Evolutionary conservation across 2,888 invertebrate genomes (phyloP).

Genomic region (Phoenoteleia sp.): DNA sequence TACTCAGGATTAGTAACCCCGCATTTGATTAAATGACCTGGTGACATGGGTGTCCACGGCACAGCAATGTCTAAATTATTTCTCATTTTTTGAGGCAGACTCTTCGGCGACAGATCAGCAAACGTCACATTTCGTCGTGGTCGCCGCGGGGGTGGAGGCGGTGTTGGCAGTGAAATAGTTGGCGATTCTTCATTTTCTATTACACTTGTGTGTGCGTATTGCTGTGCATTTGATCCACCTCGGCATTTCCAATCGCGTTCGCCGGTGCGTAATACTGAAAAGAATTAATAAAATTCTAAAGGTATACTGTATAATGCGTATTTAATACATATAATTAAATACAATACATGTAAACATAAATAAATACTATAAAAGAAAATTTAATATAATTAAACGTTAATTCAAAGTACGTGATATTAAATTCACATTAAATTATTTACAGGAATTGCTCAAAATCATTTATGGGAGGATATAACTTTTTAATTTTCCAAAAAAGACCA

Average conservation of each 20-base stretch:
- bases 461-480: too few species aligned
- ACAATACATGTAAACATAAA: too few species aligned
- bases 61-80: slow-evolving; percentile 83
- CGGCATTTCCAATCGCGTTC: slow-evolving; percentile 91
- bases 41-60: slow-evolving; percentile 85
- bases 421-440: too few species aligned
- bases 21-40: slow-evolving; percentile 82
- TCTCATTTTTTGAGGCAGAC: slow-evolving; percentile 77
- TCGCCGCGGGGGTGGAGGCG: slow-evolving; percentile 81
- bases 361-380: too few species aligned
- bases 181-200: slow-evolving; percentile 85
- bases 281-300: background rate
- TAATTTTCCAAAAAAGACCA: too few species aligned
- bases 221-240: slow-evolving; percentile 93
- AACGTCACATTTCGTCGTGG: slow-evolving; percentile 85
- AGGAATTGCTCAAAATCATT: too few species aligned
- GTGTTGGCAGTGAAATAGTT: slow-evolving; percentile 82
- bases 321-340: too few species aligned
- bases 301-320: too few species aligned
- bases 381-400: too few species aligned
- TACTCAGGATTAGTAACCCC: slow-evolving; percentile 83
- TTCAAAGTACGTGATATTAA: too few species aligned
- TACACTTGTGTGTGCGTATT: slow-evolving; percentile 96
- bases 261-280: slow-evolving; percentile 95
- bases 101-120: slow-evolving; percentile 83